A percentile compares a stretch with the other conserved stretches of the same genome.
These are phyloP conservation scores for Trissolcus basalis DNA, from an alignment of 1,140 invertebrate species.

Conservation along the genomic window DNA sequence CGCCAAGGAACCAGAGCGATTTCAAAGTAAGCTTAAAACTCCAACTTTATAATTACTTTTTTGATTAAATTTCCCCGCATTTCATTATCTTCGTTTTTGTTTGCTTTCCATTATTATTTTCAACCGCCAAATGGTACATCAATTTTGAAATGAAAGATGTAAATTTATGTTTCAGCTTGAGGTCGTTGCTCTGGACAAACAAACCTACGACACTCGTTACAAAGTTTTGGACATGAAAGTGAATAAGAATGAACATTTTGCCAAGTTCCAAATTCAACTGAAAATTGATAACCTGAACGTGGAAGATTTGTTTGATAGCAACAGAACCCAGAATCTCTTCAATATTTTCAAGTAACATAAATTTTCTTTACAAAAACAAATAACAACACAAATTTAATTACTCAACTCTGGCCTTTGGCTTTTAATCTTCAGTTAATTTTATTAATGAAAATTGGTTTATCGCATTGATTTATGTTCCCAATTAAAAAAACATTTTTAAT, in stretches of 20 bases:
- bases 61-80: background rate
- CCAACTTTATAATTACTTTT: background rate
- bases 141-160: background rate
- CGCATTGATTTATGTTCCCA: too few species aligned
- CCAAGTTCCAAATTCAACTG: constrained; percentile 86
- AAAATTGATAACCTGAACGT: constrained; percentile 93
- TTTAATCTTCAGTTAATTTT: too few species aligned
- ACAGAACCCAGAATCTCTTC: constrained; percentile 82
- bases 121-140: background rate
- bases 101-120: background rate
- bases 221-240: constrained; percentile 81
- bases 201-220: constrained; percentile 85
- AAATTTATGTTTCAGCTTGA: constrained; percentile 77
- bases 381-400: too few species aligned
- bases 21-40: constrained; percentile 70
- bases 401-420: too few species aligned
- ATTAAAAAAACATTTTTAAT: too few species aligned
- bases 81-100: too few species aligned
- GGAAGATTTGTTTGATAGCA: constrained; percentile 84
- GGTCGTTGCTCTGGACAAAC: constrained; percentile 84
- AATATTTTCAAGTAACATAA: constrained; percentile 84
- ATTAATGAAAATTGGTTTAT: too few species aligned
- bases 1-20: constrained; percentile 79
- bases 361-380: too few species aligned
- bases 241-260: constrained; percentile 80